phyloP scores from a whole-genome alignment of 2,113 vertebrate species.

The Eretmochelys imbricata region DNA sequence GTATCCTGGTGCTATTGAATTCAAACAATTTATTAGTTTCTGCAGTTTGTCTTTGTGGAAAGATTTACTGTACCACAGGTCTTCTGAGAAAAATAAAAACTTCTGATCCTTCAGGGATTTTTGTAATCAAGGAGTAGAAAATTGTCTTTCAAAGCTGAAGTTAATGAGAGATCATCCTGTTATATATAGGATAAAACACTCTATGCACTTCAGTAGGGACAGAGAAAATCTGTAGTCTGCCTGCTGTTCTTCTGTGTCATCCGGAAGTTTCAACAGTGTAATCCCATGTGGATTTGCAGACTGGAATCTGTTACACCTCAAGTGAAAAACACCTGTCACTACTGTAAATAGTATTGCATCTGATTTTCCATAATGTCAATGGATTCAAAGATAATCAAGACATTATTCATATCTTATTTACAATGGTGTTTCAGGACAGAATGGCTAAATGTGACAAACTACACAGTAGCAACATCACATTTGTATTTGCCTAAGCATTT shows the following conservation, averaged over 20 bases:
- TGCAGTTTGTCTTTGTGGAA: constrained; percentile 45
- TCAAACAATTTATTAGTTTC: constrained; percentile 66
- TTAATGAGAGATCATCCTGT: constrained; percentile 34
- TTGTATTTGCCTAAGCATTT: background rate
- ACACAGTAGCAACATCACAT: rapidly evolving
- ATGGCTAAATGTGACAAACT: background rate
- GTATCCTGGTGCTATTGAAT: constrained; percentile 41
- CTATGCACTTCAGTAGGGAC: background rate
- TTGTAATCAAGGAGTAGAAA: constrained; percentile 59
- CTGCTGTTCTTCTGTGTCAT: background rate
- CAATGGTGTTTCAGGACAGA: background rate
- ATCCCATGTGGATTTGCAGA: background rate
- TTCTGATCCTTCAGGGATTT: constrained; percentile 10
- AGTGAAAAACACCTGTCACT: background rate
- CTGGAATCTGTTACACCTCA: background rate
- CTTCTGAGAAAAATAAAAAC: constrained; percentile 56
- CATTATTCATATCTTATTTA: background rate
- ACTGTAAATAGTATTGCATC: background rate
- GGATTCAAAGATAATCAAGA: background rate
- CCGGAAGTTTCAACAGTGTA: background rate
- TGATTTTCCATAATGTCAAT: background rate
- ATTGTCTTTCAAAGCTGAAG: constrained; percentile 46
- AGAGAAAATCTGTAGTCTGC: background rate
- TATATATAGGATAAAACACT: background rate
- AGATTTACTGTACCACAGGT: constrained; percentile 51